Evolutionary conservation across 2,797 vertebrate species (phyloP).

Genomic region (Siniperca scherzeri): DNA sequence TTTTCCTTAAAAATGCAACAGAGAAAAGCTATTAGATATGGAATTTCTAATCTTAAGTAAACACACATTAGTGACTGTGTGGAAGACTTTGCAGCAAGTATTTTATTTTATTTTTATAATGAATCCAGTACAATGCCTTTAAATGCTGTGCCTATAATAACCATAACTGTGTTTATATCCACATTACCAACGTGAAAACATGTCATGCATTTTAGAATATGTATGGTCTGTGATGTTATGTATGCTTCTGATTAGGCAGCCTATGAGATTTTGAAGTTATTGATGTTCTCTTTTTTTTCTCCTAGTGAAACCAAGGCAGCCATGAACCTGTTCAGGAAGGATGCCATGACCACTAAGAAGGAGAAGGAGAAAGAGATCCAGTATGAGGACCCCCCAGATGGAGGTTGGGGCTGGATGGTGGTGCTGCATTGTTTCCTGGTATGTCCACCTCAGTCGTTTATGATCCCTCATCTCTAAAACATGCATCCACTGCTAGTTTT

Average conservation of each 20-base stretch:
- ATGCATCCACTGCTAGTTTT: background rate
- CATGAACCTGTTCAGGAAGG: conserved; percentile 80
- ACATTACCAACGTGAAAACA: background rate
- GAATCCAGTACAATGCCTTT: background rate
- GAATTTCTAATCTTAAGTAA: background rate
- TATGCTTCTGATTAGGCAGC: background rate
- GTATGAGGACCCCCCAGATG: conserved; percentile 82
- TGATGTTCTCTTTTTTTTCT: conserved; percentile 26
- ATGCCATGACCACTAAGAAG: conserved; percentile 74
- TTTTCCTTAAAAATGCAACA: background rate
- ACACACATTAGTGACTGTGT: background rate
- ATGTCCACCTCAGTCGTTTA: conserved; percentile 46
- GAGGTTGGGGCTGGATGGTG: conserved; percentile 93
- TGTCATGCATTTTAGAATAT: background rate
- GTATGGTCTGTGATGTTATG: conserved; percentile 5
- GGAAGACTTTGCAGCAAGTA: background rate
- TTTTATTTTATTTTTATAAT: background rate
- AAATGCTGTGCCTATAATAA: background rate
- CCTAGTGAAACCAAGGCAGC: conserved; percentile 72
- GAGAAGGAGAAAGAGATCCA: conserved; percentile 74
- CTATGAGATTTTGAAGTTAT: background rate
- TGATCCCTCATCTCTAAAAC: background rate
- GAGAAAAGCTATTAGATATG: background rate
- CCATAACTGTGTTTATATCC: background rate
- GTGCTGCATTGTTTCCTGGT: conserved; percentile 96